Conservation (phyloP, 2,113 vertebrate species). For the Candoia aspera region DNA sequence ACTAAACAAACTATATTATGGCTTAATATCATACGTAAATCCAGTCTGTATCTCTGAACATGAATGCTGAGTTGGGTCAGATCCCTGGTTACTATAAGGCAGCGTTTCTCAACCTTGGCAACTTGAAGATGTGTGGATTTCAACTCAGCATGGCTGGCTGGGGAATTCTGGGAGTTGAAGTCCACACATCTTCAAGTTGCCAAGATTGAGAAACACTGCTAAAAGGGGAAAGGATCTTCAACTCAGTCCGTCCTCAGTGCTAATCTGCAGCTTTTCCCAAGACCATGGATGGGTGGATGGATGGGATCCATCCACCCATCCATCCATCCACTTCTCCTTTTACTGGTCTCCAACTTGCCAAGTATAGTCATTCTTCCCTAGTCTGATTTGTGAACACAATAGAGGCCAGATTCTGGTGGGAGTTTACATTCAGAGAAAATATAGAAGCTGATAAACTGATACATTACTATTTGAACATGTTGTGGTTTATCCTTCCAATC, state of each 20-base stretch:
- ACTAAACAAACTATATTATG: background rate
- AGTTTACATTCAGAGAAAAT: background rate
- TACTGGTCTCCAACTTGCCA: too few species aligned
- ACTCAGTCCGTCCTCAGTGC: background rate
- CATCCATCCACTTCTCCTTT: background rate
- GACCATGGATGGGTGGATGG: too few species aligned
- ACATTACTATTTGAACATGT: background rate
- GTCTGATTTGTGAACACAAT: background rate
- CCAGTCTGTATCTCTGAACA: background rate
- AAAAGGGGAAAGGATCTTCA: background rate
- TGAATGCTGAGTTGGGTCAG: background rate
- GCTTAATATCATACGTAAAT: background rate
- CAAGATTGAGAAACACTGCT: too few species aligned
- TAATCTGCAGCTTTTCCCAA: background rate
- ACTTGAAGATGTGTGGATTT: too few species aligned
- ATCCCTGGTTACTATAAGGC: background rate
- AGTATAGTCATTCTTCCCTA: background rate
- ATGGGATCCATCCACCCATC: background rate
- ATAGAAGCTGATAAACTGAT: background rate
- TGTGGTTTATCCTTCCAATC: background rate
- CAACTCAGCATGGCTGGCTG: too few species aligned
- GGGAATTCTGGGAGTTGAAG: too few species aligned
- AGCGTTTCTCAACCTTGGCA: too few species aligned
- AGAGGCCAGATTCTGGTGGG: background rate
- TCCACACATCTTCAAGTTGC: too few species aligned